Evolutionary conservation across 2,888 invertebrate genomes (phyloP), one percentile per base, ranked within the genome.

Genomic region (Tetrapedia diversipes): DNA sequence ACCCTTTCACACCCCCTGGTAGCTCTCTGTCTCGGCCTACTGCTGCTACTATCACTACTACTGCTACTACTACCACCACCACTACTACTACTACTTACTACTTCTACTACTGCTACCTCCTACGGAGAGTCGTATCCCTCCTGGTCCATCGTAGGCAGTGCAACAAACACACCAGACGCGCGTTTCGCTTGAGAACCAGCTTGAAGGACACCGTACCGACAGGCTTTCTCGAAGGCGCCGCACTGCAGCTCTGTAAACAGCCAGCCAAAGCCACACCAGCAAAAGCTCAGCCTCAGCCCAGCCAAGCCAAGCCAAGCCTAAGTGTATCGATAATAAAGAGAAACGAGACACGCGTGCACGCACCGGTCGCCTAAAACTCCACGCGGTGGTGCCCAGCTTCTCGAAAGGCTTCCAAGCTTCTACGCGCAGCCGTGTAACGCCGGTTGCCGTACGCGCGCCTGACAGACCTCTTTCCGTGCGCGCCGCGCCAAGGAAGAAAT

Each of bases 181-280:
- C 82, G 85, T 77, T 79, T n/a, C 72, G 84, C 79, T 85, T 78
- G 24, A 72, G 81, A 77, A 84, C 81, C 81, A 77, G 83, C 85
- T 83, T 77, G 68, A 82, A 85, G 85, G 69, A 85, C 85, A 66
- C 61, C 77, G 77, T n/a, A n/a, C n/a, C 81, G 74, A 74, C 72
- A 73, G 70, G 78, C 74, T 74, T 73, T 74, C 69, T 47, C n/a
- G n/a, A n/a, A n/a, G n/a, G n/a, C n/a, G n/a, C n/a, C n/a, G n/a
- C n/a, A n/a, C n/a, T n/a, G n/a, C n/a, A n/a, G n/a, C n/a, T n/a
- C n/a, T n/a, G n/a, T n/a, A n/a, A n/a, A n/a, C n/a, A n/a, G n/a
- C n/a, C n/a, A n/a, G n/a, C n/a, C n/a, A n/a, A n/a, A n/a, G n/a
- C n/a, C n/a, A n/a, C n/a, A n/a, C n/a, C n/a, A n/a, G n/a, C n/a